A percentile compares a stretch with the other conserved stretches of the same genome.
phyloP scores from a whole-genome alignment of 2,888 invertebrate genomes.

The Willowsia nigromaculata region DNA sequence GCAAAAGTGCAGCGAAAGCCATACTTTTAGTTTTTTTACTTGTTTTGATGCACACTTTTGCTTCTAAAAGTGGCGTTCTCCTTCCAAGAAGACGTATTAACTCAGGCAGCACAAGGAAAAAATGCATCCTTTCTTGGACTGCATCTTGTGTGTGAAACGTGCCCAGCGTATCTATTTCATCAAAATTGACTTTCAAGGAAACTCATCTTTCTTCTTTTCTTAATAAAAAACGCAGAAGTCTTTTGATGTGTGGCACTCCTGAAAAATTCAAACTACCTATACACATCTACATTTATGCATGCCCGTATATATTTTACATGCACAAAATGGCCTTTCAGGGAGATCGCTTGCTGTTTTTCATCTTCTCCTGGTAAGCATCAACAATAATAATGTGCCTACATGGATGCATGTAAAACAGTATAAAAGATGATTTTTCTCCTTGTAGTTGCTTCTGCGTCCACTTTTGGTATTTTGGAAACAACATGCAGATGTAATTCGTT shows the following conservation, averaged over 20 bases:
- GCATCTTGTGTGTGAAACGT: conserved; percentile 43
- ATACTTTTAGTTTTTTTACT: not conserved
- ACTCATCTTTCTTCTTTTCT: conserved; percentile 1
- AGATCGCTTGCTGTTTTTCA: conserved; percentile 19
- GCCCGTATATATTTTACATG: conserved; percentile 4
- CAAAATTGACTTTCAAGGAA: conserved; percentile 43
- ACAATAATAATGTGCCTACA: no score
- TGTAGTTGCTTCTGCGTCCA: conserved; percentile 13
- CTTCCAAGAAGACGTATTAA: conserved; percentile 27
- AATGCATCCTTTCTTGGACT: conserved; percentile 42
- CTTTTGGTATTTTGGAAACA: conserved; percentile 19
- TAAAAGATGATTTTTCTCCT: no score
- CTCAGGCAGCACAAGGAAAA: not conserved
- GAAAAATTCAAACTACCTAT: conserved; percentile 47
- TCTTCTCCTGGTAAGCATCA: not conserved
- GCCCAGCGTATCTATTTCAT: conserved; percentile 59
- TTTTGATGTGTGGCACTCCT: conserved; percentile 48
- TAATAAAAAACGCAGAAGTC: not conserved
- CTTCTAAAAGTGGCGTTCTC: not conserved
- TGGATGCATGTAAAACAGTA: no score
- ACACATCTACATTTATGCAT: no score
- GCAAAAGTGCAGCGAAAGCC: conserved; percentile 4
- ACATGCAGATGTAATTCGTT: not conserved
- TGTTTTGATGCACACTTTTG: conserved; percentile 11
- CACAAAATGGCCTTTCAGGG: conserved; percentile 29